phyloP scores from a whole-genome alignment of 2,797 vertebrate genomes.

The Poecilia velifera region DNA sequence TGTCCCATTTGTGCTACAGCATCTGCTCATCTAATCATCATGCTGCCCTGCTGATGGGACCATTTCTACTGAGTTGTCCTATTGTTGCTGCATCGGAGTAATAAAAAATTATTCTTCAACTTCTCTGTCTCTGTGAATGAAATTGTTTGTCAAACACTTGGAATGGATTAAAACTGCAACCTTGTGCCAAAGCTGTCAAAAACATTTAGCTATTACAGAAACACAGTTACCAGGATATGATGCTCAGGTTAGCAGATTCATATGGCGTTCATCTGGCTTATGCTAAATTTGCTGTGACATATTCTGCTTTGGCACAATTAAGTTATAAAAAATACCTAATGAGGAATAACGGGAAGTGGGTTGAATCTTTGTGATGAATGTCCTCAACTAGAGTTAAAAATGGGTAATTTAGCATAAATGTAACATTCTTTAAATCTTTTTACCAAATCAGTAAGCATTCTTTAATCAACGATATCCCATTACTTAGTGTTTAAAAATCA shows the following conservation, averaged over 20 bases:
- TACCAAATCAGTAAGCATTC: background rate
- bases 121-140: background rate
- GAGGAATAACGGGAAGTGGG: background rate
- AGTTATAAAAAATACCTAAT: too few species aligned
- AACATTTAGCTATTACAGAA: background rate
- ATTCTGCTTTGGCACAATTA: background rate
- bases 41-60: background rate
- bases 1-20: background rate
- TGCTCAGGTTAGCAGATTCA: background rate
- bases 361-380: background rate
- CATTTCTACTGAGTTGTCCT: background rate
- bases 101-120: background rate
- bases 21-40: background rate
- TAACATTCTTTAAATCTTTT: too few species aligned
- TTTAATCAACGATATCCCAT: background rate
- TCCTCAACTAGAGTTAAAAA: background rate
- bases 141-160: background rate
- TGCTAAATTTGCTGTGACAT: background rate
- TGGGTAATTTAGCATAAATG: background rate
- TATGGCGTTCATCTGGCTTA: background rate
- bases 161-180: background rate
- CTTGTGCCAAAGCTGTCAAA: background rate
- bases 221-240: background rate
- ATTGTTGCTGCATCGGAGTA: background rate
- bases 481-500: background rate